phyloP scores from a whole-genome alignment of 2,113 vertebrate species.

The Malaclemys terrapin region DNA sequence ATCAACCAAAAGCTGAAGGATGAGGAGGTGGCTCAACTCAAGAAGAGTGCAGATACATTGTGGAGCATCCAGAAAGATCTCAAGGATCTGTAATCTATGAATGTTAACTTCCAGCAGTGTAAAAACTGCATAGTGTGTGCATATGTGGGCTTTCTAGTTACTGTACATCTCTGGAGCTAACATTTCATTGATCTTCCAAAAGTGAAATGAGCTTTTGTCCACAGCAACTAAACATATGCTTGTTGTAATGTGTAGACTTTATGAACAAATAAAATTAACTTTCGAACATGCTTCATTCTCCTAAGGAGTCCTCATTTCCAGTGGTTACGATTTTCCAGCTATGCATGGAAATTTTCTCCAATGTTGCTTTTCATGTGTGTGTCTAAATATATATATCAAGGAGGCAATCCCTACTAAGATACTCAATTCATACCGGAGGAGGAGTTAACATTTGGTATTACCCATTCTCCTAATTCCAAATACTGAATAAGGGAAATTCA shows the following conservation, averaged over 20 bases:
- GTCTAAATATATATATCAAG: background rate
- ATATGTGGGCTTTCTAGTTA: slow-evolving; percentile 9
- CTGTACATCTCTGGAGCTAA: background rate
- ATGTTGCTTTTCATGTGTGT: background rate
- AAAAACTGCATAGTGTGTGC: slow-evolving; percentile 11
- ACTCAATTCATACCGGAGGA: background rate
- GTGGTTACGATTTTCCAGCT: background rate
- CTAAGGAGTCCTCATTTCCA: background rate
- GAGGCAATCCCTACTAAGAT: background rate
- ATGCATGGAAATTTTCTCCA: background rate
- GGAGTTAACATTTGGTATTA: background rate
- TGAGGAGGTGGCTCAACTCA: slow-evolving; percentile 88
- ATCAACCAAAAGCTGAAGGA: slow-evolving; percentile 95
- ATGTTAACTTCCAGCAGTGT: slow-evolving; percentile 28
- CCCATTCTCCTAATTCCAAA: background rate
- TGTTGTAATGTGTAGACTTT: slow-evolving; percentile 65
- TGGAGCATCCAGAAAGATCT: slow-evolving; percentile 97
- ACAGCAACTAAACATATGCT: slow-evolving; percentile 45
- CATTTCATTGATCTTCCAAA: slow-evolving; percentile 45
- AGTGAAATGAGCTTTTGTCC: slow-evolving; percentile 42
- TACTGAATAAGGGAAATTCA: background rate
- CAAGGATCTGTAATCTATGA: slow-evolving; percentile 85
- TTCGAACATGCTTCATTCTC: slow-evolving; percentile 32
- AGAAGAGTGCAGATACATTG: slow-evolving; percentile 91
- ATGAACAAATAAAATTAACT: slow-evolving; percentile 78